These are phyloP conservation scores for Dascyllus trimaculatus DNA, from an alignment of 2,113 vertebrate species.

Conservation along the genomic window DNA sequence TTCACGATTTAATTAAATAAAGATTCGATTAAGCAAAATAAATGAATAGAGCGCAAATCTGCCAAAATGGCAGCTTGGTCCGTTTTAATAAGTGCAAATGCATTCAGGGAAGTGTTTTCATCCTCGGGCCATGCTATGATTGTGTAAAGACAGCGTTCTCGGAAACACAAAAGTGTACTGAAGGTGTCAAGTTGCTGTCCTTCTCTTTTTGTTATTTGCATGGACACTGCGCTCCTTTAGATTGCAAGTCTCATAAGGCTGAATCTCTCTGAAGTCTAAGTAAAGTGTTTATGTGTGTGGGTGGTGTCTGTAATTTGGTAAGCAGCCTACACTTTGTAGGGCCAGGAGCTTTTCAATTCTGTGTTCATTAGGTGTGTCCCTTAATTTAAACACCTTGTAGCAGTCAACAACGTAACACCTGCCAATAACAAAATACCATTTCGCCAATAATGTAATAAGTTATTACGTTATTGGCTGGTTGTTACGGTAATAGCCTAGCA, in stretches of 20 bases:
- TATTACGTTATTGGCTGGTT: too few relatives aligned
- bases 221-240: neutral
- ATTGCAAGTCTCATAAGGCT: conserved; percentile 5
- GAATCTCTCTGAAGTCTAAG: conserved; percentile 29
- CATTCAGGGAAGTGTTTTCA: conserved; percentile 13
- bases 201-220: conserved; percentile 31
- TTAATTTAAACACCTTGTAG: conserved; percentile 6
- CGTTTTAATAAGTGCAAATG: conserved; percentile 51
- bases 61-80: neutral
- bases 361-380: neutral
- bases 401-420: too few relatives aligned
- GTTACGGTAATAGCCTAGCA: too few relatives aligned
- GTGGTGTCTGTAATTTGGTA: conserved; percentile 33
- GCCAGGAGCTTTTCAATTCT: conserved; percentile 14
- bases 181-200: neutral
- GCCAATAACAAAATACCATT: too few relatives aligned
- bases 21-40: conserved; percentile 46
- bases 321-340: conserved; percentile 14
- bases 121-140: conserved; percentile 18
- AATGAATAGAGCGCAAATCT: conserved; percentile 46
- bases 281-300: conserved; percentile 17
- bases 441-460: too few relatives aligned
- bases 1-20: conserved; percentile 42
- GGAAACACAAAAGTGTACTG: conserved; percentile 8
- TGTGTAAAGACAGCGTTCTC: conserved; percentile 3